Conservation (phyloP, 92 coral and sea anemone genomes). For the Epizoanthus fatuus region DNA sequence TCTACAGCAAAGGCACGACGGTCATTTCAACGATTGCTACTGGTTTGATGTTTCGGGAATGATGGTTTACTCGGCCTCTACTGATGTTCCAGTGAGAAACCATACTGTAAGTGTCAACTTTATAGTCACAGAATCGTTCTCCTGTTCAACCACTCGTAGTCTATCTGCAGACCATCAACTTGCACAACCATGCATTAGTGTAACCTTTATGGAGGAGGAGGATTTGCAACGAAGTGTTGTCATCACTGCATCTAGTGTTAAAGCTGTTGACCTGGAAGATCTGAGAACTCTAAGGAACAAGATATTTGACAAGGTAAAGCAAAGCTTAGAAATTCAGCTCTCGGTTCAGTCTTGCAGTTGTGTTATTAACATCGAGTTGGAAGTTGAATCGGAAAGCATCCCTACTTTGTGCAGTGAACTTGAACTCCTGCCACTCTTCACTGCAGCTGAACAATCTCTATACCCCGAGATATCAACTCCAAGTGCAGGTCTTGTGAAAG, state of each 20-base stretch:
- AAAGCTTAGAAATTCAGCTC: neutral
- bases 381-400: neutral
- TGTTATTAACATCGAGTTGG: neutral
- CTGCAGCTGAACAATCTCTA: neutral
- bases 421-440: neutral
- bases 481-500: neutral
- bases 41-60: neutral
- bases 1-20: neutral
- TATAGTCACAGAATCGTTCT: neutral
- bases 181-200: neutral
- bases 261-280: neutral
- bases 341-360: neutral
- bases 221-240: neutral
- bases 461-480: neutral
- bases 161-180: neutral
- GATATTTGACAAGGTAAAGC: neutral
- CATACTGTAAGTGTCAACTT: neutral
- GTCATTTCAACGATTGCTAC: neutral
- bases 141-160: neutral
- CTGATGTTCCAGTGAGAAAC: neutral
- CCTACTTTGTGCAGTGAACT: constrained; percentile 13
- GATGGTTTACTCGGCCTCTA: neutral
- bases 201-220: neutral
- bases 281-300: neutral
- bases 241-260: neutral